phyloP scores from a whole-genome alignment of 2,797 vertebrate species.

The Salarias fasciatus region DNA sequence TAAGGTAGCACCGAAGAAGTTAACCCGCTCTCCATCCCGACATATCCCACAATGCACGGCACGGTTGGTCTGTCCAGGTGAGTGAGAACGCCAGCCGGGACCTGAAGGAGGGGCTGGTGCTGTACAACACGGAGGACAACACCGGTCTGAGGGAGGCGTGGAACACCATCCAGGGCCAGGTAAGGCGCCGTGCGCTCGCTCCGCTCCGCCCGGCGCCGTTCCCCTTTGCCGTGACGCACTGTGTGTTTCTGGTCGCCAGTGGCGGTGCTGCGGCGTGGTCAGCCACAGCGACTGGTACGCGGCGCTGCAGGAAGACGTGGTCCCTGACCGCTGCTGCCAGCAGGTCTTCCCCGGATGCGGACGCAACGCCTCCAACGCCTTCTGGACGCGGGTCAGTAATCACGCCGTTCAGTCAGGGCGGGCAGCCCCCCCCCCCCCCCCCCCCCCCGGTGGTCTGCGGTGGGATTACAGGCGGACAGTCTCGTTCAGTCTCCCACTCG shows the following conservation, averaged over 20 bases:
- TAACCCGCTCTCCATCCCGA: background rate
- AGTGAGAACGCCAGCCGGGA: constrained; percentile 92
- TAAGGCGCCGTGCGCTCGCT: no score
- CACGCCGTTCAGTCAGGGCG: no score
- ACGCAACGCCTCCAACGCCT: constrained; percentile 85
- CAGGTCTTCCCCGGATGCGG: constrained; percentile 90
- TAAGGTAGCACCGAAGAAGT: constrained; percentile 57
- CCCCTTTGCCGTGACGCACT: no score
- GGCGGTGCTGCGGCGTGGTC: constrained; percentile 94
- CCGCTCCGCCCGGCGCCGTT: no score
- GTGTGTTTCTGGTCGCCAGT: constrained; percentile 76
- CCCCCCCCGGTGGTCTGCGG: no score
- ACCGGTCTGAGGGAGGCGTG: constrained; percentile 94
- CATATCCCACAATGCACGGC: background rate
- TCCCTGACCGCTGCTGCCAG: constrained; percentile 94
- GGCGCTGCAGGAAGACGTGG: constrained; percentile 87
- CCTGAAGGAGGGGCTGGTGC: constrained; percentile 91
- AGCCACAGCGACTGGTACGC: constrained; percentile 90
- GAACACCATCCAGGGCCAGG: constrained; percentile 97
- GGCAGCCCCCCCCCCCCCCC: no score
- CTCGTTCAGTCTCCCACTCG: no score
- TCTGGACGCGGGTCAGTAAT: constrained; percentile 88
- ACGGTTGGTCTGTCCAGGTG: constrained; percentile 80
- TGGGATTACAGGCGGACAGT: no score
- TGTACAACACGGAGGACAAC: constrained; percentile 94